Evolutionary conservation across 1,140 invertebrate species (phyloP).

Genomic region (Drosophila sturtevanti): DNA sequence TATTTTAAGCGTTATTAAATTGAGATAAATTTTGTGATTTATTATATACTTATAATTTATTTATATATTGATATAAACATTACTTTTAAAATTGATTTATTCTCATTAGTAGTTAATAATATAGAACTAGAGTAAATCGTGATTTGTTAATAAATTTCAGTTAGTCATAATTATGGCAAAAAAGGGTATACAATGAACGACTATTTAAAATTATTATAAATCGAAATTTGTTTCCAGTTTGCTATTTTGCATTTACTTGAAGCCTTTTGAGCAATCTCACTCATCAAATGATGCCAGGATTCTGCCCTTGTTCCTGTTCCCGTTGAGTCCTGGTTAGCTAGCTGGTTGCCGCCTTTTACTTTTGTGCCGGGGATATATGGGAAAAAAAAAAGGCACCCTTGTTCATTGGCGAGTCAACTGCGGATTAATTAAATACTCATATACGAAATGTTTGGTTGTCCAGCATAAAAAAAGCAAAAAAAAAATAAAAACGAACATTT

Average conservation of each 20-base stretch:
- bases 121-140: too few relatives aligned
- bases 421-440: constrained; percentile 80
- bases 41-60: too few relatives aligned
- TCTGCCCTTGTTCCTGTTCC: constrained; percentile 34
- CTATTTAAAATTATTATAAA: not conserved
- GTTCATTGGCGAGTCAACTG: constrained; percentile 69
- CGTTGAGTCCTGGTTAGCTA: not conserved
- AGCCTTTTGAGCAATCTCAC: constrained; percentile 18
- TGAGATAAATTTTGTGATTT: too few relatives aligned
- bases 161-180: too few relatives aligned
- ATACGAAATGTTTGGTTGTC: constrained; percentile 55
- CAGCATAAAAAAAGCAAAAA: too few relatives aligned
- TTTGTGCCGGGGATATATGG: not conserved
- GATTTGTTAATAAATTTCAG: too few relatives aligned
- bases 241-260: constrained; percentile 35
- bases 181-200: too few relatives aligned
- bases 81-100: too few relatives aligned
- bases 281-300: not conserved
- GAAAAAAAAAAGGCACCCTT: constrained; percentile 41
- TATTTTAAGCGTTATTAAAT: too few relatives aligned
- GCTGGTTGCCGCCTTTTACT: not conserved
- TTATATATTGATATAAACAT: too few relatives aligned
- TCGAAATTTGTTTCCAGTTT: not conserved
- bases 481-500: not conserved
- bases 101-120: too few relatives aligned